These are phyloP conservation scores for Trachelus iudaicus DNA, from an alignment of 2,888 invertebrate genomes.

Conservation along the genomic window DNA sequence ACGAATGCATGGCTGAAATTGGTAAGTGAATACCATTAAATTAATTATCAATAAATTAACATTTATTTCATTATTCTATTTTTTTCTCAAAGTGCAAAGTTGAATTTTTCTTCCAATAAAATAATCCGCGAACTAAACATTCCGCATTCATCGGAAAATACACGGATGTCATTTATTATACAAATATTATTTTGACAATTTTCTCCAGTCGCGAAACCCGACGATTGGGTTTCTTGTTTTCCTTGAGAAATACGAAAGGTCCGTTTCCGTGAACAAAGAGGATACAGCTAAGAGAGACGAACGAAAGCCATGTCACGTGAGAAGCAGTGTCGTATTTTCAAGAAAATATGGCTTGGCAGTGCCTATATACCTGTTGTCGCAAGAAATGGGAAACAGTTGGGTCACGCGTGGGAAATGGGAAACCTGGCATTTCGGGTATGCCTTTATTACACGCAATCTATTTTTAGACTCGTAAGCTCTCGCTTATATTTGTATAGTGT, in stretches of 20 bases:
- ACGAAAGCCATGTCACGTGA: too few relatives aligned
- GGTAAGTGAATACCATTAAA: conserved; percentile 79
- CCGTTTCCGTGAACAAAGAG: too few relatives aligned
- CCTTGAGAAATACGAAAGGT: too few relatives aligned
- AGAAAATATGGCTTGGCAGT: neutral
- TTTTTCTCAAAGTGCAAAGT: neutral
- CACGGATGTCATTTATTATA: too few relatives aligned
- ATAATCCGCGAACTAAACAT: too few relatives aligned
- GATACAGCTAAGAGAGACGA: too few relatives aligned
- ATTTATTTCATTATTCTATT: too few relatives aligned
- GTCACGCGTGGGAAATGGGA: neutral
- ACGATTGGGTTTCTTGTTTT: too few relatives aligned
- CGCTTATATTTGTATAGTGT: neutral
- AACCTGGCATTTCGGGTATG: neutral
- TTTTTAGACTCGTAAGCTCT: neutral
- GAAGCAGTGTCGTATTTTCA: neutral
- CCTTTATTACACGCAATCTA: neutral
- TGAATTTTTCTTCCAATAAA: neutral
- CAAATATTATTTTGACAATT: too few relatives aligned
- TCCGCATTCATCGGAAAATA: too few relatives aligned
- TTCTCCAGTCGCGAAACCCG: too few relatives aligned
- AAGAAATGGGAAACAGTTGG: neutral
- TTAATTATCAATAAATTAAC: neutral
- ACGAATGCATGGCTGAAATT: conserved; percentile 98
- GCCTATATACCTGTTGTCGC: neutral